Conservation (phyloP, 2,797 vertebrate species). For the Pangasius krempfi region DNA sequence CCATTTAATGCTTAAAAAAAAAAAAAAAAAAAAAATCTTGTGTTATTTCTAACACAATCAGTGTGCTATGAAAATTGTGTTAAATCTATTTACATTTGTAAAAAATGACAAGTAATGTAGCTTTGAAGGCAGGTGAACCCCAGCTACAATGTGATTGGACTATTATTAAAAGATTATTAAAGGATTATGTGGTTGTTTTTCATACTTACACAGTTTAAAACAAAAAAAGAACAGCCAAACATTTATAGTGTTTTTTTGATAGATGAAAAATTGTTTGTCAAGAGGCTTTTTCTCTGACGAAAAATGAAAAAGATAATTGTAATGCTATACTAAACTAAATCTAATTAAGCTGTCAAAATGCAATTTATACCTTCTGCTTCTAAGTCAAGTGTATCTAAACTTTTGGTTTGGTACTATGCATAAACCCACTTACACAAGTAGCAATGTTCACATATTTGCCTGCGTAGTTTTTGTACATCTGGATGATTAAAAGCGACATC, state of each 20-base stretch:
- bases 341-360: background rate
- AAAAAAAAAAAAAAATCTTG: background rate
- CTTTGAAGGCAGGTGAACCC: background rate
- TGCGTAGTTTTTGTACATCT: background rate
- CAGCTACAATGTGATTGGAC: background rate
- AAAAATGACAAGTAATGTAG: background rate
- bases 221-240: no score
- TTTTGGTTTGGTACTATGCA: background rate
- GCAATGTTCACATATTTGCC: background rate
- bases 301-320: no score
- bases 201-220: background rate
- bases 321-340: background rate
- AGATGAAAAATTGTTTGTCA: no score
- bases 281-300: no score
- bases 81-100: background rate
- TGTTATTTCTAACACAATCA: slow-evolving; percentile 9
- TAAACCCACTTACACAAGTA: background rate
- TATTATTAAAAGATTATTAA: background rate
- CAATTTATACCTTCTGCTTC: background rate
- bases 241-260: no score
- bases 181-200: background rate
- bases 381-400: background rate
- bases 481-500: background rate
- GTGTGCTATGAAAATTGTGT: background rate
- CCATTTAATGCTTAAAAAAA: background rate